Conservation (phyloP, 2,797 vertebrate genomes). For the Muscicapa striata region DNA sequence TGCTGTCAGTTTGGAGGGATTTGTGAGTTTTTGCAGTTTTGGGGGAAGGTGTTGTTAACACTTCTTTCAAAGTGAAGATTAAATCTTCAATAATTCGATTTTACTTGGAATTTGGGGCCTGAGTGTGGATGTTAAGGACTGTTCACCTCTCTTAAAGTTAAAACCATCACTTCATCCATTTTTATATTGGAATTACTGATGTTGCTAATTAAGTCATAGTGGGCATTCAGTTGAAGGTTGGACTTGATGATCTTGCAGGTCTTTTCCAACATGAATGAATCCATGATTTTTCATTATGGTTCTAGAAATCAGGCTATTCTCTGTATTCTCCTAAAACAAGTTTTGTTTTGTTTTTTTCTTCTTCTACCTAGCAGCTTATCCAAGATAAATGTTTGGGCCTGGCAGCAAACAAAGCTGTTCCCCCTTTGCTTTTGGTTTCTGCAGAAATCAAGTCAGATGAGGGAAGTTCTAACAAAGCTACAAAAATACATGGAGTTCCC, state of each 20-base stretch:
- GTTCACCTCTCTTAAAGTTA: not conserved
- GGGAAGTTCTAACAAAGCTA: not conserved
- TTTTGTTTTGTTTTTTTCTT: not conserved
- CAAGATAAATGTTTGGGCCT: not conserved
- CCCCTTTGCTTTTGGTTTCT: not conserved
- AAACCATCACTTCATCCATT: not conserved
- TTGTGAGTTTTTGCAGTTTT: not conserved
- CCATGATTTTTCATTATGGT: not conserved
- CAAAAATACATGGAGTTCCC: not conserved
- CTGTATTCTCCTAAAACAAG: not conserved
- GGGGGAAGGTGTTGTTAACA: accelerated
- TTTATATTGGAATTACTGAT: not conserved
- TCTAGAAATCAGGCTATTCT: not conserved
- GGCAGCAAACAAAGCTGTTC: not conserved
- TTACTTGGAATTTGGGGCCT: not conserved
- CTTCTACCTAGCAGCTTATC: not conserved
- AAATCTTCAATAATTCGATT: not conserved
- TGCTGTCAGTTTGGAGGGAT: not conserved
- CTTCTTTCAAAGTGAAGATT: not conserved
- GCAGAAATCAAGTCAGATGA: not conserved
- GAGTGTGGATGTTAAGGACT: not conserved
- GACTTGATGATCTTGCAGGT: not conserved
- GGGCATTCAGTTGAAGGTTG: not conserved
- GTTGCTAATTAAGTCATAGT: not conserved
- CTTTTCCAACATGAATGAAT: not conserved